Evolutionary conservation across 1,140 invertebrate species (phyloP), one percentile per base, ranked within the genome.

Genomic region (Hyposmocoma kahamanoa): DNA sequence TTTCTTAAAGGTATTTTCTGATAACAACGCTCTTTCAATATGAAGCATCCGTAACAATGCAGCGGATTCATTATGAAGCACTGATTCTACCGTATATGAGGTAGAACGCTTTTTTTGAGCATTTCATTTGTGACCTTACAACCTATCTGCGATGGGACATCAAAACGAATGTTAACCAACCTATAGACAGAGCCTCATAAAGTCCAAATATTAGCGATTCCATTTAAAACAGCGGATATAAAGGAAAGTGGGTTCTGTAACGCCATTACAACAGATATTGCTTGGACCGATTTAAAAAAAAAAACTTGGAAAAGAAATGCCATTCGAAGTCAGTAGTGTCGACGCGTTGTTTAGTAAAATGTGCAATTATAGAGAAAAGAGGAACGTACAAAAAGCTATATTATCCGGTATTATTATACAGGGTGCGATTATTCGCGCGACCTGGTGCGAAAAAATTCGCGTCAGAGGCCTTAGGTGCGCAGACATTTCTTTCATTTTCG

Each of bases 331-430:
- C 62, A 58, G 56, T n/a, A n/a, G n/a, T 59, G 59, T 59, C 47
- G 56, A 50, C 43, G 56, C 50, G 68, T 67, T 75, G 67, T 72
- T 78, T 78, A 71, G 71, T 70, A 61, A 77, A 75, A 74, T 73
- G 67, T 70, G 68, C 67, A 78, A 67, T 76, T 66, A 66, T 76
- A 78, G 62, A 78, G 72, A 77, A 75, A 67, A n/a, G n/a, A 41
- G 60, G 60, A 65, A 58, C 53, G 47, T 48, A 61, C 60, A 68
- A 67, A 71, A 72, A 66, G 57, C 53, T 51, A 56, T 62, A 65
- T 67, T 69, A 62, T 65, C 56, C 52, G 60, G 67, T 75, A 65
- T 66, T 55, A 50, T 56, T 72, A 69, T 74, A 62, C 61, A 44
- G 52, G 50, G 56, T 55, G 42, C 56, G 71, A 72, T 66, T 70